Evolutionary conservation across 2,113 vertebrate genomes (phyloP), one percentile per base, ranked within the genome.

Genomic region (Centropus unirufus): DNA sequence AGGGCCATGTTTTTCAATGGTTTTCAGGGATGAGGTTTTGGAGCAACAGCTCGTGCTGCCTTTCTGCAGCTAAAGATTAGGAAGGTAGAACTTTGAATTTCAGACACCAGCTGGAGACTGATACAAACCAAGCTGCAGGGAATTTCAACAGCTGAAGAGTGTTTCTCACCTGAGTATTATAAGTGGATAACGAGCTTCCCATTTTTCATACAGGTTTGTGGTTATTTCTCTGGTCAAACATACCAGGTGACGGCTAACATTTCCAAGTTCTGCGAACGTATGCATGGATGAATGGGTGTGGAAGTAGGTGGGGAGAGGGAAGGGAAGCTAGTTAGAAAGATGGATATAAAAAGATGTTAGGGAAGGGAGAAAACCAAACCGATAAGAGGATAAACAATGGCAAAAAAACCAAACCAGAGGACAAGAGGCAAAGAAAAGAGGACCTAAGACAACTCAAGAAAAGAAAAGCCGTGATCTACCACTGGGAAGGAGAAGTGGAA

Each of bases 201-300:
- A 94, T 93, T 97, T 96, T 95, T 96, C 95, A 95, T 93, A 96
- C 83, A 82, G 92, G 89, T 92, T 95, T 97, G 96, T 95, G 92
- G 96, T 96, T 96, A 97, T 96, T 96, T 97, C 96, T 95, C 95
- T 97, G 95, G 94, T 95, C 95, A 97, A 93, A 94, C 93, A 97
- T 97, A 97, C 92, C 96, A 97, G 96, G 90, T 97, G 96, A 96
- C 95, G 96, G 96, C 89, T 96, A 96, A 95, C 73, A 94, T 92
- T 96, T 84, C 96, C 96, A 97, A 96, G 96, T 83, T 97, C 96
- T 97, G 96, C 87, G 58, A 97, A 93, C 49, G 86, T 93, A 64
- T 96, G 92, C 97, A 96, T 95, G 95, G 89, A 95, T 91, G 83
- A 94, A 93, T 89, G 87, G 93, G 89, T 89, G 92, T 94, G 87